Percentiles rank a stretch among this genome's conserved stretches.
Conservation (phyloP, 1,140 invertebrate species). For the Epicauta chinensis region DNA sequence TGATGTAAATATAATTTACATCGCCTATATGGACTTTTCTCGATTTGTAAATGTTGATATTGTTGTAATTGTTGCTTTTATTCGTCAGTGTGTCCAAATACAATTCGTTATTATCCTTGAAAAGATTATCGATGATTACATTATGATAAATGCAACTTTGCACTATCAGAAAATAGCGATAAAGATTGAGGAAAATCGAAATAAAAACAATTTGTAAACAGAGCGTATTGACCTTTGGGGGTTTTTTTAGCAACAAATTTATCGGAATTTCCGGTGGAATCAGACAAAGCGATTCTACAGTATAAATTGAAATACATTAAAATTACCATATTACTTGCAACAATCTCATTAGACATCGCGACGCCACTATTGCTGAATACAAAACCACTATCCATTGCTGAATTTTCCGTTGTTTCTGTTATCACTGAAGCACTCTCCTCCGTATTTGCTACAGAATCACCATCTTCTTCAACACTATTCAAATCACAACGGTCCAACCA, state of each 20-base stretch:
- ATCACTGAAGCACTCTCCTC: not conserved
- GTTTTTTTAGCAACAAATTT: too few species aligned
- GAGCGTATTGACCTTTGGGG: too few species aligned
- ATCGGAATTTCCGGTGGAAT: too few species aligned
- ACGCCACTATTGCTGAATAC: not conserved
- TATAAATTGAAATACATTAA: too few species aligned
- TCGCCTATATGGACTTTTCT: constrained; percentile 9
- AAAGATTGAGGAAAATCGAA: not conserved
- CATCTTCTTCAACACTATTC: not conserved
- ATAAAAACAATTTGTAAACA: too few species aligned
- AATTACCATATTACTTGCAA: not conserved
- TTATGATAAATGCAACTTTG: too few species aligned
- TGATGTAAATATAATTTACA: constrained; percentile 1
- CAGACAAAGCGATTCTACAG: too few species aligned
- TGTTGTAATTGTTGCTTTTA: constrained; percentile 1
- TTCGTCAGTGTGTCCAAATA: not conserved
- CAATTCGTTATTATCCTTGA: not conserved
- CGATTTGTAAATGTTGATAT: constrained; percentile 10
- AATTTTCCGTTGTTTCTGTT: too few species aligned
- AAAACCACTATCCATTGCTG: not conserved
- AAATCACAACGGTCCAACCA: not conserved
- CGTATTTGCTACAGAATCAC: not conserved
- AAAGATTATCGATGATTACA: not conserved
- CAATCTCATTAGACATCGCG: not conserved
- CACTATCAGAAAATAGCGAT: too few species aligned